A percentile compares a stretch with the other conserved stretches of the same genome.
Conservation (phyloP, 2,113 vertebrate species). For the Boulengeromyrus knoepffleri region DNA sequence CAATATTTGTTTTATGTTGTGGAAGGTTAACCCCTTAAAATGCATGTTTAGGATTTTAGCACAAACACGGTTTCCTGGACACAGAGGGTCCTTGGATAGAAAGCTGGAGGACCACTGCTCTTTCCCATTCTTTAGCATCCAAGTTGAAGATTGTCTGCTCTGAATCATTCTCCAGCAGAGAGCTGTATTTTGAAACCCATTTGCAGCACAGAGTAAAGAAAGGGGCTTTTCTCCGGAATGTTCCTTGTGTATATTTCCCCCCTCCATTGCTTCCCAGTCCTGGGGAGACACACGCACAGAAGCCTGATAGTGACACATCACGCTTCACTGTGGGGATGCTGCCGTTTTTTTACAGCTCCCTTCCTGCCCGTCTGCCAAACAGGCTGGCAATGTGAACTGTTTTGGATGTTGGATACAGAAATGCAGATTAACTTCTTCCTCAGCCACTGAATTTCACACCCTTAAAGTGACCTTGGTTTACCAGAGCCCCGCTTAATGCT, state of each 20-base stretch:
- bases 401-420: neutral
- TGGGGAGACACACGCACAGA: neutral
- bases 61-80: neutral
- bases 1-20: neutral
- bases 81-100: neutral
- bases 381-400: neutral
- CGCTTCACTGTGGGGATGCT: neutral
- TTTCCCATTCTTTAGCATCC: neutral
- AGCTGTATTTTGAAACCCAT: neutral
- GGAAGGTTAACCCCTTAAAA: neutral
- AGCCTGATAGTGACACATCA: neutral
- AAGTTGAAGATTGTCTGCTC: neutral
- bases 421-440: slow-evolving; percentile 3
- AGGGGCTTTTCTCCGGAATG: neutral
- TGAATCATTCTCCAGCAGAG: neutral
- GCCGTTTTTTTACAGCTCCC: neutral
- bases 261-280: neutral
- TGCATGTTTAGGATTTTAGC: neutral
- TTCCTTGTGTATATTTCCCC: neutral
- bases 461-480: neutral
- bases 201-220: neutral
- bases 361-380: neutral
- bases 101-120: neutral
- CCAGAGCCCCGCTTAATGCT: neutral
- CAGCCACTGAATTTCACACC: neutral